phyloP scores from a whole-genome alignment of 2,113 vertebrate species.

The Eulemur rufifrons region DNA sequence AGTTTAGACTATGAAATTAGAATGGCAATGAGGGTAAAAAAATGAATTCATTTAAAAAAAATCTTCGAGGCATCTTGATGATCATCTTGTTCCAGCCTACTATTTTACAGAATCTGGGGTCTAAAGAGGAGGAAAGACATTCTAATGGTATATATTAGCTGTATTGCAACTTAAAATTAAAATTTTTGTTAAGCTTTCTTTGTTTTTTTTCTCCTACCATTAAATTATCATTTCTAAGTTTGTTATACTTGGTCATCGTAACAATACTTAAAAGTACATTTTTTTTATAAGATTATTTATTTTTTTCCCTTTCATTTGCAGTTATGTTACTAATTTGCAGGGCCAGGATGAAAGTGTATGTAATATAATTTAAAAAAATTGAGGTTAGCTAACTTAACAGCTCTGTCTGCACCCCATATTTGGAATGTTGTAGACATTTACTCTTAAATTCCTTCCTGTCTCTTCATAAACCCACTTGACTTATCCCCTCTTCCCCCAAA shows the following conservation, averaged over 20 bases:
- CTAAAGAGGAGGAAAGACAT: not conserved
- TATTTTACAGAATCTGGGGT: not conserved
- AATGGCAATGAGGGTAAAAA: constrained; percentile 41
- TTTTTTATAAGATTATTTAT: not conserved
- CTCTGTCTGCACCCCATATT: not conserved
- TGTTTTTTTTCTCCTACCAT: not conserved
- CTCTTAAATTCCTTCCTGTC: not conserved
- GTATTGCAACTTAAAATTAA: constrained; percentile 1
- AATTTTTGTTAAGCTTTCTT: not conserved
- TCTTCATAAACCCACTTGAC: not conserved
- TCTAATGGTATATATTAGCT: not conserved
- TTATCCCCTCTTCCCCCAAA: not conserved
- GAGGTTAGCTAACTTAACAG: not conserved
- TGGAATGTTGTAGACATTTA: not conserved
- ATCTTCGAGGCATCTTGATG: not conserved
- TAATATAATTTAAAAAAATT: constrained; percentile 3
- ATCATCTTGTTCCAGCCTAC: not conserved
- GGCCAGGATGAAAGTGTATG: not conserved
- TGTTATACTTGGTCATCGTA: not conserved
- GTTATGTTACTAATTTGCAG: not conserved
- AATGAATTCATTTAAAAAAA: constrained; percentile 40
- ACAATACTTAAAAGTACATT: not conserved
- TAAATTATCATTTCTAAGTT: not conserved
- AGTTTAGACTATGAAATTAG: constrained; percentile 48
- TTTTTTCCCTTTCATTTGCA: not conserved